These are phyloP conservation scores for Drosophila vallismaia DNA, from an alignment of 2,888 invertebrate genomes.

Conservation along the genomic window DNA sequence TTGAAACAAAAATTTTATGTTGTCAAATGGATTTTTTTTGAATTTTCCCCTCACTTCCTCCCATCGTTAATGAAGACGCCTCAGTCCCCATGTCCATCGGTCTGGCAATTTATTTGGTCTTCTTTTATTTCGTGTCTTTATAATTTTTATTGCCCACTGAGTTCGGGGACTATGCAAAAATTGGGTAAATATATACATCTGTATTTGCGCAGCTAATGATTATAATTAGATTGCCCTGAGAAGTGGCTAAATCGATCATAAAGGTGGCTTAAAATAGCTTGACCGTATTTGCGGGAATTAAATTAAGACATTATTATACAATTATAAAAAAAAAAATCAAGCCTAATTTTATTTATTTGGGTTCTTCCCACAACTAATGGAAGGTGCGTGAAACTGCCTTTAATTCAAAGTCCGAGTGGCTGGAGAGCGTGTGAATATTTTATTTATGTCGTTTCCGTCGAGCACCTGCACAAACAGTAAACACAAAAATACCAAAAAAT, in stretches of 20 bases:
- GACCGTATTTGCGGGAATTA: background rate
- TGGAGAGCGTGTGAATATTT: conserved; percentile 63
- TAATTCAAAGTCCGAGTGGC: conserved; percentile 23
- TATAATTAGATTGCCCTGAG: conserved; percentile 63
- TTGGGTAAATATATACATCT: conserved; percentile 24
- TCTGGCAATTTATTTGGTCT: conserved; percentile 35
- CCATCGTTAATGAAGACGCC: conserved; percentile 64
- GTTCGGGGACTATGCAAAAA: conserved; percentile 29
- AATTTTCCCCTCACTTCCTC: conserved; percentile 11
- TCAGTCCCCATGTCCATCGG: background rate
- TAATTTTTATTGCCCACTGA: conserved; percentile 60
- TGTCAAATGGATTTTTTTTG: conserved; percentile 65
- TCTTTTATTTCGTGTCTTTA: conserved; percentile 16
- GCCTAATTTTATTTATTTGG: background rate
- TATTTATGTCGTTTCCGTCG: conserved; percentile 46
- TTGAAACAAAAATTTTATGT: conserved; percentile 61
- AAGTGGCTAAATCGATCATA: conserved; percentile 21
- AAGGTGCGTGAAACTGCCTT: conserved; percentile 50
- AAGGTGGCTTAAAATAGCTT: background rate
- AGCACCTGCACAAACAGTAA: conserved; percentile 54
- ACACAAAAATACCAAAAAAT: conserved; percentile 19
- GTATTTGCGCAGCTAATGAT: conserved; percentile 61
- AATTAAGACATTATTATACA: conserved; percentile 2
- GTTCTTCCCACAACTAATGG: background rate
- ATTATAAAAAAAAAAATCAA: too few species aligned